phyloP scores from a whole-genome alignment of 2,797 vertebrate genomes.

The Philypnodon macrostomus region DNA sequence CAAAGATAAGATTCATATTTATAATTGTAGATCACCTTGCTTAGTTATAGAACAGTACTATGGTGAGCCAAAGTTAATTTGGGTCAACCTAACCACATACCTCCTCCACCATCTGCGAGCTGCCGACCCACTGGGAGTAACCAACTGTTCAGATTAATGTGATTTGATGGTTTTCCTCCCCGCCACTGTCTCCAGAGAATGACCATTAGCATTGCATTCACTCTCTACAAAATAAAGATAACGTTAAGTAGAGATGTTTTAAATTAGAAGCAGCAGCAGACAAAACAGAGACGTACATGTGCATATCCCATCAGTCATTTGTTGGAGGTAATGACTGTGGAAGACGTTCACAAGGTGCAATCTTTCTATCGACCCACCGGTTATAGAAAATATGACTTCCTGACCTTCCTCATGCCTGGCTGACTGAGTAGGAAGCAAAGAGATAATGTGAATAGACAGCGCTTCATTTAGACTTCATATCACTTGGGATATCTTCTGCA shows the following conservation, averaged over 20 bases:
- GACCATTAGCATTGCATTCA: conserved; percentile 41
- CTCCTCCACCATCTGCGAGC: conserved; percentile 58
- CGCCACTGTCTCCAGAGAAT: conserved; percentile 42
- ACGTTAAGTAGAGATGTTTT: conserved; percentile 32
- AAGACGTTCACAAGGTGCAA: conserved; percentile 11
- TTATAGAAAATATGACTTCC: conserved; percentile 17
- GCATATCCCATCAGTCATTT: conserved; percentile 8
- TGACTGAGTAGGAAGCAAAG: conserved; percentile 16
- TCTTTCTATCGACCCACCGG: conserved; percentile 17
- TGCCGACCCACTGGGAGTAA: conserved; percentile 42
- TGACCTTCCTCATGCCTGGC: conserved; percentile 26
- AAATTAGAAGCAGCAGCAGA: conserved; percentile 3
- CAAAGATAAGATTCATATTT: no score
- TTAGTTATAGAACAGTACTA: conserved; percentile 30
- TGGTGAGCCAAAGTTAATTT: conserved; percentile 49
- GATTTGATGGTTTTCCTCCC: conserved; percentile 49
- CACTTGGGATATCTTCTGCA: conserved; percentile 24
- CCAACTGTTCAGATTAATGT: conserved; percentile 62
- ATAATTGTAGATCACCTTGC: conserved; percentile 24
- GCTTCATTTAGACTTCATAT: conserved; percentile 59
- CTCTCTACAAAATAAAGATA: conserved; percentile 30
- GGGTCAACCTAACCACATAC: conserved; percentile 48
- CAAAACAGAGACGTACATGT: conserved; percentile 12
- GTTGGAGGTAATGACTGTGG: conserved; percentile 17
- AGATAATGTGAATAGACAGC: conserved; percentile 56